A percentile compares a stretch with the other conserved stretches of the same genome.
phyloP scores from a whole-genome alignment of 1,140 invertebrate species.

The Condylostylus longicornis region DNA sequence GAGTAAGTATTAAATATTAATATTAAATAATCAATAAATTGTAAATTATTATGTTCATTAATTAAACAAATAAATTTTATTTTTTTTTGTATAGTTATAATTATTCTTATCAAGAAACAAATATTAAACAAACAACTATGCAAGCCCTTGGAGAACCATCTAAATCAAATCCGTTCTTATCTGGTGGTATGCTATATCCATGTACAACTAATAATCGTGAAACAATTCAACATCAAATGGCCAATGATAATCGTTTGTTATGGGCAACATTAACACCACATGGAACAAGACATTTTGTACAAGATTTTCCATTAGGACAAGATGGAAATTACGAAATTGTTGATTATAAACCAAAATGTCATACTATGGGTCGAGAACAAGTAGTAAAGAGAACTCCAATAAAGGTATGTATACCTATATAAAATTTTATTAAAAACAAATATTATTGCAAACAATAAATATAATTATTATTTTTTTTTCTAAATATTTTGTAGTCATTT shows the following conservation, averaged over 20 bases:
- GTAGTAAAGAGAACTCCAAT: conserved; percentile 17
- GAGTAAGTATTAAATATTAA: conserved; percentile 45
- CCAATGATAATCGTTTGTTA: conserved; percentile 40
- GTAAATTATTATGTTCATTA: not conserved
- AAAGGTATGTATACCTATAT: conserved; percentile 9
- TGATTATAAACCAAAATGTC: conserved; percentile 33
- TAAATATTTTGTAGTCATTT: conserved; percentile 33
- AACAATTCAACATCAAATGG: conserved; percentile 30
- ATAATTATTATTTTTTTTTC: conserved; percentile 1
- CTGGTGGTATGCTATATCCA: conserved; percentile 27
- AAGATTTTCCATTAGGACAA: conserved; percentile 41
- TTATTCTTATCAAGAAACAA: conserved; percentile 25
- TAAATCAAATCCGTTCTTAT: conserved; percentile 28
- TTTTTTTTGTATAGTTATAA: conserved; percentile 13
- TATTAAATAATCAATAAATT: conserved; percentile 1
- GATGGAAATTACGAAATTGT: conserved; percentile 64
- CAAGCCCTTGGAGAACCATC: conserved; percentile 24
- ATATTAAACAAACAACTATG: conserved; percentile 27
- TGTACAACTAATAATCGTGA: conserved; percentile 25
- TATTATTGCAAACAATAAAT: too few species aligned
- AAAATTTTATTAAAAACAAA: not conserved
- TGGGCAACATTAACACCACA: conserved; percentile 71
- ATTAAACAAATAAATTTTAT: not conserved
- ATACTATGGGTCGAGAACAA: conserved; percentile 21
- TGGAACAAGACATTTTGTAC: conserved; percentile 53